Conservation (phyloP, 2,113 vertebrate genomes). For the Noctilio leporinus region DNA sequence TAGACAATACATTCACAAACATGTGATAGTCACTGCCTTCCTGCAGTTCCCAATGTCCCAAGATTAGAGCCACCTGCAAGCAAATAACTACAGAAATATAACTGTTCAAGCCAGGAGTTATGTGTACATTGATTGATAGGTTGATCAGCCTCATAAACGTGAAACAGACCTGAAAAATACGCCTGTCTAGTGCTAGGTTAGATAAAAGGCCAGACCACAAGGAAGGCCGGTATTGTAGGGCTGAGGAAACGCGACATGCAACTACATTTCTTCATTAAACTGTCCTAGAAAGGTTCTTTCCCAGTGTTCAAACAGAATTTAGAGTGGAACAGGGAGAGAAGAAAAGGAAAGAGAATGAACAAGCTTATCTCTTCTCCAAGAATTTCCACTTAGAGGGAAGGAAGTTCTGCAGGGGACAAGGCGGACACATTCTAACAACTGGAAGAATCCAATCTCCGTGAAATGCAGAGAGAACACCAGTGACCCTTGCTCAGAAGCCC, state of each 20-base stretch:
- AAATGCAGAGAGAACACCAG: background rate
- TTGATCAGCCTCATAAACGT: background rate
- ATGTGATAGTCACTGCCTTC: background rate
- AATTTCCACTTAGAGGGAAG: background rate
- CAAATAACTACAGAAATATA: constrained; percentile 9
- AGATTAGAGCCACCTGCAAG: background rate
- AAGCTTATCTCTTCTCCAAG: background rate
- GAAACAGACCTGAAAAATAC: background rate
- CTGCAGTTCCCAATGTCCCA: background rate
- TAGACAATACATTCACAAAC: background rate
- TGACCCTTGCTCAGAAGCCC: background rate
- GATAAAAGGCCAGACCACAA: background rate
- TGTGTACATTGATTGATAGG: background rate
- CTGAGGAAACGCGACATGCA: background rate
- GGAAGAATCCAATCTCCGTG: background rate
- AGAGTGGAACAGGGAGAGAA: background rate
- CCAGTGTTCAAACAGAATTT: background rate
- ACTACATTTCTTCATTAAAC: background rate
- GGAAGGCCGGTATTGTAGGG: background rate
- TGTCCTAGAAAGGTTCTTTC: background rate
- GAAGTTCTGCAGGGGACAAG: background rate
- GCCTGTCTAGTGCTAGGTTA: background rate
- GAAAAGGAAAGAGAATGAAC: background rate
- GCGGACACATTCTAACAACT: background rate
- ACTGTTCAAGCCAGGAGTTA: background rate